phyloP scores from a whole-genome alignment of 2,888 invertebrate genomes.

The Zhuqinia jingwanae region DNA sequence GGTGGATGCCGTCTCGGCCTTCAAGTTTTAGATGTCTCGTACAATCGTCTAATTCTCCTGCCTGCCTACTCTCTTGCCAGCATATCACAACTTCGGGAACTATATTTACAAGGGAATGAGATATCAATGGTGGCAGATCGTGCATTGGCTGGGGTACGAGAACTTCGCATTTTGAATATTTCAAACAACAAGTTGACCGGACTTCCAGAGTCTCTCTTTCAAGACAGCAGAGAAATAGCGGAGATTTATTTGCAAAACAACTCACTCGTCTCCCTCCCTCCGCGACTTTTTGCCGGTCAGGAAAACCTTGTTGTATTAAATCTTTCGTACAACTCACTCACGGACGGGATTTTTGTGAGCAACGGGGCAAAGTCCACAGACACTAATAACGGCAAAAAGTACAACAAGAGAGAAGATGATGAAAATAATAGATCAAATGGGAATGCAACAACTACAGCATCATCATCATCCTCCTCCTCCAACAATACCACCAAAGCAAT shows the following conservation, averaged over 20 bases:
- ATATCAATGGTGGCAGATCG: conserved; percentile 93
- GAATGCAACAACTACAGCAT: not conserved
- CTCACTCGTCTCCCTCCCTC: conserved; percentile 92
- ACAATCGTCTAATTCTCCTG: conserved; percentile 91
- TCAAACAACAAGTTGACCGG: conserved; percentile 95
- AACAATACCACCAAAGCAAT: conserved; percentile 20
- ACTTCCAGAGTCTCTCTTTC: conserved; percentile 92
- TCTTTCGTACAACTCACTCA: conserved; percentile 91
- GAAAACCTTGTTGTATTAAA: conserved; percentile 91
- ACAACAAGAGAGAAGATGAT: not conserved
- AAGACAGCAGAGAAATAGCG: conserved; percentile 89
- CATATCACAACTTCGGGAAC: conserved; percentile 88
- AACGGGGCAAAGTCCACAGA: not conserved
- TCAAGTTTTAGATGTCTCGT: conserved; percentile 91
- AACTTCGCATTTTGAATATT: conserved; percentile 91
- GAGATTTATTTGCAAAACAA: conserved; percentile 96
- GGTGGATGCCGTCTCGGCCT: conserved; percentile 87
- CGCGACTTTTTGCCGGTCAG: conserved; percentile 92
- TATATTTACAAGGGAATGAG: conserved; percentile 93
- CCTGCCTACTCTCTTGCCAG: conserved; percentile 92
- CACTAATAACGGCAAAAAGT: not conserved
- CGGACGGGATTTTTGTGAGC: conserved; percentile 88
- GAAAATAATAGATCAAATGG: not conserved
- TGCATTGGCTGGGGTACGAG: conserved; percentile 90
- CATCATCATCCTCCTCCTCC: no score